These are phyloP conservation scores for Cepaea hortensis DNA, from an alignment of 2,888 invertebrate species.

Conservation along the genomic window DNA sequence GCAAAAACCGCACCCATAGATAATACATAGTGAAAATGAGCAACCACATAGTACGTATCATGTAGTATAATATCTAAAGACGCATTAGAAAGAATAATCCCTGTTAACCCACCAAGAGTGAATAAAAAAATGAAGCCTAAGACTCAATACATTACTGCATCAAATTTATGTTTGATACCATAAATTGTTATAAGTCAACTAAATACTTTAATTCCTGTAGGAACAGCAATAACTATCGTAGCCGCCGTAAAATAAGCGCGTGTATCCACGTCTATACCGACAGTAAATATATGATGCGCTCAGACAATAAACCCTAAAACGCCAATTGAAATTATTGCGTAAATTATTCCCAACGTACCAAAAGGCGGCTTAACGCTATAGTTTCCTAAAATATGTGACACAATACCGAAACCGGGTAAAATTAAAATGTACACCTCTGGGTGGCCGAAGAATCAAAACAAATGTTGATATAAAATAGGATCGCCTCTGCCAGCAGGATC, in stretches of 20 bases:
- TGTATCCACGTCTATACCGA: conserved; percentile 89
- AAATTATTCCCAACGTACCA: too few species aligned
- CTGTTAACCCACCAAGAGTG: conserved; percentile 82
- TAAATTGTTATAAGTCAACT: too few species aligned
- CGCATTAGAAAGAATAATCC: conserved; percentile 80
- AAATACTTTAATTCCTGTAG: too few species aligned
- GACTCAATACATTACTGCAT: conserved; percentile 81
- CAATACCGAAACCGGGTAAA: conserved; percentile 88
- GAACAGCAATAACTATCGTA: too few species aligned
- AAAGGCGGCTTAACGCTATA: too few species aligned
- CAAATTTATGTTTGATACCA: conserved; percentile 81
- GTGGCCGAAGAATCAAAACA: too few species aligned
- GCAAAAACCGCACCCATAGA: conserved; percentile 87
- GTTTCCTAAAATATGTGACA: conserved; percentile 89
- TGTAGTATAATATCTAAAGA: conserved; percentile 86
- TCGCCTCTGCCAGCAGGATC: conserved; percentile 88
- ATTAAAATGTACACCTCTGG: too few species aligned
- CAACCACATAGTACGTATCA: conserved; percentile 89
- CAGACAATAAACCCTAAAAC: too few species aligned
- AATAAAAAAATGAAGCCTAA: conserved; percentile 88
- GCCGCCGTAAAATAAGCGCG: too few species aligned
- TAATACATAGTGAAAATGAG: conserved; percentile 88
- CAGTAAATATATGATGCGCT: conserved; percentile 90
- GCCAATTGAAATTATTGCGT: too few species aligned
- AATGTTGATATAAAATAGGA: conserved; percentile 88